Conservation (phyloP, 1,140 invertebrate species). For the Drosophila sechellia region DNA sequence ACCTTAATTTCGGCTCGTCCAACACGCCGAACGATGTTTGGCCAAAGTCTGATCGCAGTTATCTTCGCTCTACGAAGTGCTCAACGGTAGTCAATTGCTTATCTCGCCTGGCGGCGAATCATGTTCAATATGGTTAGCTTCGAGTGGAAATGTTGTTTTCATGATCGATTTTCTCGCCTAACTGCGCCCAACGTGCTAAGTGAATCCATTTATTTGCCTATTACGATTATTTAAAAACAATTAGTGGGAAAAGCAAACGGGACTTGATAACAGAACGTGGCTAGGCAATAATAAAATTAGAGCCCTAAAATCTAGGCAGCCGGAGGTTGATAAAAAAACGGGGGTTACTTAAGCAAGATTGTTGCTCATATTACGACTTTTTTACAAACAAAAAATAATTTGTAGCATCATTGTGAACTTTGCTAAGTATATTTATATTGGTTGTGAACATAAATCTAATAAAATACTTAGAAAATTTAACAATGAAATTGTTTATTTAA, state of each 20-base stretch:
- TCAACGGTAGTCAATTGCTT: constrained; percentile 9
- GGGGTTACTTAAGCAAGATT: too few species aligned
- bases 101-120: constrained; percentile 5
- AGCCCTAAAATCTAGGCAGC: not conserved
- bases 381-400: too few species aligned
- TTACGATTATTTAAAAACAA: constrained; percentile 28
- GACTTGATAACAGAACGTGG: constrained; percentile 22
- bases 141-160: constrained; percentile 5
- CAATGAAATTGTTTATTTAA: constrained; percentile 8
- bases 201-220: constrained; percentile 31
- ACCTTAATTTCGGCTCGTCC: constrained; percentile 30
- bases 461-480: not conserved
- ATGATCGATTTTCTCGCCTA: constrained; percentile 24
- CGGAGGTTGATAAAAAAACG: not conserved
- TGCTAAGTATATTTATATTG: not conserved
- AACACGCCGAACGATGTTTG: constrained; percentile 40
- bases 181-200: constrained; percentile 27
- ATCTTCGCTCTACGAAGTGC: constrained; percentile 29
- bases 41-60: constrained; percentile 35
- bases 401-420: too few species aligned
- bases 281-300: constrained; percentile 5
- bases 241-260: constrained; percentile 10
- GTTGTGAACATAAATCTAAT: not conserved
- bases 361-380: too few species aligned
- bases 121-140: constrained; percentile 16